Percentiles rank a stretch among this genome's conserved stretches.
phyloP scores from a whole-genome alignment of 2,113 vertebrate species.

The Seriola quinqueradiata region DNA sequence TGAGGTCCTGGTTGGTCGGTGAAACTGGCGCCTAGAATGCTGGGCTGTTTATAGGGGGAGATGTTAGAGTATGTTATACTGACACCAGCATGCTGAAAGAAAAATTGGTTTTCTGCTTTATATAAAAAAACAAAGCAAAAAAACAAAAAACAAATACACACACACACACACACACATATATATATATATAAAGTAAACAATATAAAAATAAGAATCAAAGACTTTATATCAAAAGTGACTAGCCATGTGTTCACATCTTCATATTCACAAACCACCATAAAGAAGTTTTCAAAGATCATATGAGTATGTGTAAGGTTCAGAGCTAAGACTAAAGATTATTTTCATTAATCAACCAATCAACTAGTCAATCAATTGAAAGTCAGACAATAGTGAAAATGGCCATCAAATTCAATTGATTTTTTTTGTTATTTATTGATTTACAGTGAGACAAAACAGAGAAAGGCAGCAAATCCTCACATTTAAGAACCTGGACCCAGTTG shows the following conservation, averaged over 20 bases:
- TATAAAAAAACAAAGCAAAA: not conserved
- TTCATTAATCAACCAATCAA: not conserved
- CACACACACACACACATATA: too few species aligned
- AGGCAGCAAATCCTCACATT: not conserved
- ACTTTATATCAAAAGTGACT: not conserved
- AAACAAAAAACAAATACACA: not conserved
- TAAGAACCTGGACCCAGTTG: not conserved
- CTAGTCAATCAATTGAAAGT: not conserved
- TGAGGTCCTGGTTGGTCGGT: constrained; percentile 18
- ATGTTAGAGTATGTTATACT: not conserved
- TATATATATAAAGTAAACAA: too few species aligned
- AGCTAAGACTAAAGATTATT: not conserved
- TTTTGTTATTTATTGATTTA: not conserved
- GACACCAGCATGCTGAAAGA: not conserved
- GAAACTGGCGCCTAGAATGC: constrained; percentile 13
- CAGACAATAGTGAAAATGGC: not conserved
- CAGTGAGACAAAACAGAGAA: not conserved
- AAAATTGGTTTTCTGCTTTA: not conserved
- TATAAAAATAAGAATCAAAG: not conserved
- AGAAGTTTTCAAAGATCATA: not conserved
- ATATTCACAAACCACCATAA: not conserved
- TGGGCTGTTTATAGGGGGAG: constrained; percentile 60
- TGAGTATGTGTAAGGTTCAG: not conserved
- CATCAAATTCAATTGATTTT: not conserved
- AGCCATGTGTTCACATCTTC: not conserved